Evolutionary conservation across 2,113 vertebrate species (phyloP).

Genomic region (Anarrhichthys ocellatus): DNA sequence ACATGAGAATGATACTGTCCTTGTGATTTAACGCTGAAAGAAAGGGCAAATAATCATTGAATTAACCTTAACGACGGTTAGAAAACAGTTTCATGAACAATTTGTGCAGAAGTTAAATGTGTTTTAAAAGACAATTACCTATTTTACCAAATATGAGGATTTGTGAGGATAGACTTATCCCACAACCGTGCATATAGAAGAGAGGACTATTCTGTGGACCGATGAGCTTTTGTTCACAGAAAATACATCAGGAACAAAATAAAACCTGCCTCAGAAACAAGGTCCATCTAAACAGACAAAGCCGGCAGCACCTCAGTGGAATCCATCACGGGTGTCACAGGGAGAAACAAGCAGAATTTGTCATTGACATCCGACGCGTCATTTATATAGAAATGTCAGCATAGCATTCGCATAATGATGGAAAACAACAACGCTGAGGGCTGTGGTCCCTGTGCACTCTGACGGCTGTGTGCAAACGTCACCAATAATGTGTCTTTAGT

Average conservation of each 20-base stretch:
- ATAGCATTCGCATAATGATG: constrained; percentile 78
- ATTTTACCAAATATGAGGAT: not conserved
- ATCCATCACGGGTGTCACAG: constrained; percentile 72
- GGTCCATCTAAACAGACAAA: constrained; percentile 66
- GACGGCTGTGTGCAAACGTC: constrained; percentile 71
- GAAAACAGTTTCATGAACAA: not conserved
- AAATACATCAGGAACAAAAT: constrained; percentile 33
- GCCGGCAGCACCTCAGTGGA: constrained; percentile 35
- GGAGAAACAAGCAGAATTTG: constrained; percentile 69
- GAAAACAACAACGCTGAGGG: constrained; percentile 74
- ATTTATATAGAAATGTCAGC: constrained; percentile 82
- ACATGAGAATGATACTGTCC: not conserved
- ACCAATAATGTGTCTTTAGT: constrained; percentile 79
- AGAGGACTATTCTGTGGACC: constrained; percentile 31
- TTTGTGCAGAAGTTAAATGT: not conserved
- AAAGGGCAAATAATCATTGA: not conserved
- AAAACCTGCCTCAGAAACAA: constrained; percentile 40
- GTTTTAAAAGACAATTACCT: not conserved
- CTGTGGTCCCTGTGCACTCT: constrained; percentile 66
- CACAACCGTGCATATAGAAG: not conserved
- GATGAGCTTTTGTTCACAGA: constrained; percentile 18
- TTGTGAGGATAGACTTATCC: constrained; percentile 1
- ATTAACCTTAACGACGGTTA: not conserved
- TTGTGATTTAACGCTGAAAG: not conserved
- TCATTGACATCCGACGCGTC: constrained; percentile 74